Conservation (phyloP, 92 coral and sea anemone species). For the Bergia puertoricense region DNA sequence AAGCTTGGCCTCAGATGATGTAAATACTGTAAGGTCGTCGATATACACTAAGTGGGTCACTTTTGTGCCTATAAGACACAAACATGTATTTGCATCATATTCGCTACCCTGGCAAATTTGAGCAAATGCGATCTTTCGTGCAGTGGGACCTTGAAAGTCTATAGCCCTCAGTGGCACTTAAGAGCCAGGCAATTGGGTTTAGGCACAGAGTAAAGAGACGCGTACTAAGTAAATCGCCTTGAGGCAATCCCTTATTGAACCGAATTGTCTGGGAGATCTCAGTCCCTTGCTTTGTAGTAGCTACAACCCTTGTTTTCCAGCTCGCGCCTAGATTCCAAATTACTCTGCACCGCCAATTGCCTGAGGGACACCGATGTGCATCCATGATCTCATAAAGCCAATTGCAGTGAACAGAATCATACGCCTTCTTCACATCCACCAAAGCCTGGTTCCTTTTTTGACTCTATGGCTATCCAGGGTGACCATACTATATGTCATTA, state of each 20-base stretch:
- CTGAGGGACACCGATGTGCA: slow-evolving; percentile 26
- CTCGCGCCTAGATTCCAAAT: neutral
- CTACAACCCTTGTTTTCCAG: slow-evolving; percentile 31
- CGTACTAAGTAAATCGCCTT: slow-evolving; percentile 21
- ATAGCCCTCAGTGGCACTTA: neutral
- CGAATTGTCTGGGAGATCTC: slow-evolving; percentile 23
- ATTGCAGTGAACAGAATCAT: slow-evolving; percentile 14
- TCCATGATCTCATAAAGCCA: slow-evolving; percentile 47
- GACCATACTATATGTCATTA: too few relatives aligned
- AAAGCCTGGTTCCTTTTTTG: slow-evolving; percentile 26
- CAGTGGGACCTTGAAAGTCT: neutral
- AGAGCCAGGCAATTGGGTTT: slow-evolving; percentile 16
- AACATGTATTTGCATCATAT: too few relatives aligned
- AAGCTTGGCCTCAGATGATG: neutral
- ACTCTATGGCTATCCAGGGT: too few relatives aligned
- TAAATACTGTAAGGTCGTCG: neutral
- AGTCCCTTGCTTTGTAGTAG: slow-evolving; percentile 22
- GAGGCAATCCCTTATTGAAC: slow-evolving; percentile 46
- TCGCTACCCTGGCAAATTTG: too few relatives aligned
- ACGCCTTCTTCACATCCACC: slow-evolving; percentile 54
- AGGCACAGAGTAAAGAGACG: slow-evolving; percentile 22
- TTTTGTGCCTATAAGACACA: neutral
- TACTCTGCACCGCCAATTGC: slow-evolving; percentile 1
- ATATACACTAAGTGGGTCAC: neutral
- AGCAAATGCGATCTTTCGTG: too few relatives aligned